Evolutionary conservation across 2,797 vertebrate species (phyloP), one percentile per base, ranked within the genome.

Genomic region (Prunella strophiata): DNA sequence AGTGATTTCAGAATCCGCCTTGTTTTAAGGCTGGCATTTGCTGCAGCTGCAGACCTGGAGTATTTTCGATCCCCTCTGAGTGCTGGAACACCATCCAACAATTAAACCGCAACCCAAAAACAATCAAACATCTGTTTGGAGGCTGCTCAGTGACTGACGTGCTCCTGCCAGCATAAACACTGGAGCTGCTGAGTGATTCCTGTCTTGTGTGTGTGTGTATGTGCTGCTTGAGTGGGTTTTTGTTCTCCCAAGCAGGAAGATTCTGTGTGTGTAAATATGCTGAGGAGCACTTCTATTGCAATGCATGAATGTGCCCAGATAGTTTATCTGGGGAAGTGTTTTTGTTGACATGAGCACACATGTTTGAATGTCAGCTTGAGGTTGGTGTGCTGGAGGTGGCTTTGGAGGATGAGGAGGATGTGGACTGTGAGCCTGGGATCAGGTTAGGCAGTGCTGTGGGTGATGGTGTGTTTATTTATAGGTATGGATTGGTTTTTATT

Each of bases 91-190:
- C 97, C 97, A 98, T 98, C 98, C 98, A 98, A 98, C 98, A 98
- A 98, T 98, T 98, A 98, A 98, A 98, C 98, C 98, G 90, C 98
- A 98, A 97, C 98, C 98, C 98, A 96, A 98, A 98, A 99, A 98
- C 98, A 99, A 99, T 98, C 97, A 98, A 98, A 98, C 98, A 99
- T 99, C 98, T 98, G 98, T 99, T 98, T 98, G 98, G 98, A 99
- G 98, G 97, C 97, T 98, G 98, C 97, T 98, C 92, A 94, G 91
- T 94, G 96, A 89, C 98, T 98, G 92, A 96, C 97, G 94, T 97
- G 96, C 98, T 98, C 98, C 98, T 98, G 98, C 97, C 97, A 95
- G 94, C 96, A 96, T 98, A 98, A 98, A 98, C 98, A 97, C 98
- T 57, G 65, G 84, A 83, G 91, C 92, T 95, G 94, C 96, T 94